Conservation (phyloP, 1,140 invertebrate species). For the Drosophila nannoptera region DNA sequence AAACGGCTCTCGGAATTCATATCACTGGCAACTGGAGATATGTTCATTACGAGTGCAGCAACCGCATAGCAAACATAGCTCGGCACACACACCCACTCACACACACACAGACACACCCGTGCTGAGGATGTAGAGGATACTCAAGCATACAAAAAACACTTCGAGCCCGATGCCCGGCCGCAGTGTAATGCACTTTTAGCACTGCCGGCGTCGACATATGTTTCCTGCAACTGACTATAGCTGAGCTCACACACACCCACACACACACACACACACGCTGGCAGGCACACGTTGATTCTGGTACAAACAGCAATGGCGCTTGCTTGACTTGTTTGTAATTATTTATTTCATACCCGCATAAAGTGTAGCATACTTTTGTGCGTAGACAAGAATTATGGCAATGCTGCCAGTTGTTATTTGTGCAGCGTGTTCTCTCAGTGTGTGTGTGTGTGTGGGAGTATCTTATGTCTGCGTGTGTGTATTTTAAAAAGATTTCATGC, state of each 20-base stretch:
- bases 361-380: conserved; percentile 66
- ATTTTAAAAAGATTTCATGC: conserved; percentile 72
- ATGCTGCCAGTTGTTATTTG: conserved; percentile 66
- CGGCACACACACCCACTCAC: background rate
- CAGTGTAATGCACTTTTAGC: conserved; percentile 62
- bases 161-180: conserved; percentile 13
- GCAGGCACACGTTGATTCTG: background rate
- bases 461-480: conserved; percentile 42
- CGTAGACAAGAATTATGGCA: conserved; percentile 73
- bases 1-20: no score
- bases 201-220: conserved; percentile 44
- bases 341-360: conserved; percentile 66
- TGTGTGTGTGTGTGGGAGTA: conserved; percentile 10
- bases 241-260: background rate
- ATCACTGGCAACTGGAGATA: conserved; percentile 5
- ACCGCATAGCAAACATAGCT: conserved; percentile 29
- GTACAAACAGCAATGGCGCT: conserved; percentile 11
- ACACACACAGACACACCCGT: background rate
- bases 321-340: conserved; percentile 75
- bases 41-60: conserved; percentile 33
- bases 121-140: conserved; percentile 16
- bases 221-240: conserved; percentile 44
- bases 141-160: conserved; percentile 5
- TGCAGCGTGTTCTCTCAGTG: conserved; percentile 5
- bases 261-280: background rate